These are phyloP conservation scores for Eudorcas thomsonii DNA, from an alignment of 2,113 vertebrate genomes.

Conservation along the genomic window DNA sequence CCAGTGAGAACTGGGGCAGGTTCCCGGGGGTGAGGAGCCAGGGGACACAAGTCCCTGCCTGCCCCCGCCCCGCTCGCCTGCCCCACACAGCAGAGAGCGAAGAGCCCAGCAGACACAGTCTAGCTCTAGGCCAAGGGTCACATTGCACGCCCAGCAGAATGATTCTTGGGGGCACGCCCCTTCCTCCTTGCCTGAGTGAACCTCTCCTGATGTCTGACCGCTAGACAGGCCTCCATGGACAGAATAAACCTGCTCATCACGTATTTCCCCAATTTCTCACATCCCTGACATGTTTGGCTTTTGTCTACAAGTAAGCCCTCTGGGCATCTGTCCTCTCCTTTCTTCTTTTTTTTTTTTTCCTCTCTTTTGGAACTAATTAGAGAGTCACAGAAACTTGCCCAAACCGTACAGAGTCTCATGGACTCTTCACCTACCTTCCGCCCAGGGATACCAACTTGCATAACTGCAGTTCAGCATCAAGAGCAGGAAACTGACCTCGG, in stretches of 20 bases:
- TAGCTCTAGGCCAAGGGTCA: background rate
- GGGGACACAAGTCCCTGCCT: background rate
- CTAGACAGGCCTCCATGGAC: fast-evolving
- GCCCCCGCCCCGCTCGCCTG: background rate
- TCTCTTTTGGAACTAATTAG: background rate
- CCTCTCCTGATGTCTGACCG: fast-evolving
- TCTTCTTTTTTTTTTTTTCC: too few species aligned
- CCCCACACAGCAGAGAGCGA: background rate
- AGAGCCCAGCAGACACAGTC: background rate
- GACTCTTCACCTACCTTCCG: background rate
- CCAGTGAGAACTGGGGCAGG: fast-evolving
- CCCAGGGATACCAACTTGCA: fast-evolving
- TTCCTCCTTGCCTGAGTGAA: background rate
- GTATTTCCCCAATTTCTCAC: fast-evolving
- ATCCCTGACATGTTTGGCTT: background rate
- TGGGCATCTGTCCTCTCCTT: background rate
- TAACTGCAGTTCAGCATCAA: fast-evolving
- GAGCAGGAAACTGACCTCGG: background rate
- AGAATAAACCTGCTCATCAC: background rate
- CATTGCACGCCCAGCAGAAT: fast-evolving
- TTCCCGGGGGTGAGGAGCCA: background rate
- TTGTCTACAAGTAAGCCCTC: background rate
- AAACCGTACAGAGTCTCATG: fast-evolving
- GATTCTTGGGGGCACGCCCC: background rate
- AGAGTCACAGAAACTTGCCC: background rate